Evolutionary conservation across 2,888 invertebrate species (phyloP).

Genomic region (Melanostoma scalare): DNA sequence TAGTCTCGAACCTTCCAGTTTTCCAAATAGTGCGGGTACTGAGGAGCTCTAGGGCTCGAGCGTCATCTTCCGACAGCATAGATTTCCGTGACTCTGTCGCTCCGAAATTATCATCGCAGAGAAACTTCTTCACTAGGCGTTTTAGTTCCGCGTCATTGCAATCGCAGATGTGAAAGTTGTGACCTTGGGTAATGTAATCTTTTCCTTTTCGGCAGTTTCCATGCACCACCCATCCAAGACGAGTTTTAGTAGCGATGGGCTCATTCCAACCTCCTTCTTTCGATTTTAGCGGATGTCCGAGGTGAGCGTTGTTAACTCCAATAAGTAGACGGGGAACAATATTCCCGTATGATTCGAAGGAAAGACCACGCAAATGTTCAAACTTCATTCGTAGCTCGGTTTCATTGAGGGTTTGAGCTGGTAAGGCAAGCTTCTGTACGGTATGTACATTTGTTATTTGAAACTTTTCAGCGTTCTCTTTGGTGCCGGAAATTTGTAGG

Average conservation of each 20-base stretch:
- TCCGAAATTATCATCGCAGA: constrained; percentile 1
- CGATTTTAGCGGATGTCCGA: constrained; percentile 6
- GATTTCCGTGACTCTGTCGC: constrained; percentile 1
- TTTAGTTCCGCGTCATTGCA: constrained; percentile 13
- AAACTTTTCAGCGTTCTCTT: not conserved
- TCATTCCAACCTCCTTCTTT: constrained; percentile 17
- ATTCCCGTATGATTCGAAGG: not conserved
- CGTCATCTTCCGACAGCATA: constrained; percentile 35
- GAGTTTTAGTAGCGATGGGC: constrained; percentile 36
- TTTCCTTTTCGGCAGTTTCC: not conserved
- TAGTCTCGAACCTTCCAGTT: constrained; percentile 54
- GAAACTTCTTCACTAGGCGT: not conserved
- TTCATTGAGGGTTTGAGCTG: not conserved
- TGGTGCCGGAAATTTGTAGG: constrained; percentile 1
- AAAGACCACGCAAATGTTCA: not conserved
- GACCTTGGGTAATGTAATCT: not conserved
- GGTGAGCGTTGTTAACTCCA: constrained; percentile 17
- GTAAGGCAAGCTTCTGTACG: not conserved
- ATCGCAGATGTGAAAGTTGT: constrained; percentile 53
- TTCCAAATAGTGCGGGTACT: constrained; percentile 28
- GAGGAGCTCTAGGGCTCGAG: constrained; percentile 26
- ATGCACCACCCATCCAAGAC: constrained; percentile 44
- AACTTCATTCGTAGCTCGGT: not conserved
- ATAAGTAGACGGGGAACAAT: constrained; percentile 4
- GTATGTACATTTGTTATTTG: not conserved